Conservation (phyloP, 2,113 vertebrate genomes). For the Xyrauchen texanus region DNA sequence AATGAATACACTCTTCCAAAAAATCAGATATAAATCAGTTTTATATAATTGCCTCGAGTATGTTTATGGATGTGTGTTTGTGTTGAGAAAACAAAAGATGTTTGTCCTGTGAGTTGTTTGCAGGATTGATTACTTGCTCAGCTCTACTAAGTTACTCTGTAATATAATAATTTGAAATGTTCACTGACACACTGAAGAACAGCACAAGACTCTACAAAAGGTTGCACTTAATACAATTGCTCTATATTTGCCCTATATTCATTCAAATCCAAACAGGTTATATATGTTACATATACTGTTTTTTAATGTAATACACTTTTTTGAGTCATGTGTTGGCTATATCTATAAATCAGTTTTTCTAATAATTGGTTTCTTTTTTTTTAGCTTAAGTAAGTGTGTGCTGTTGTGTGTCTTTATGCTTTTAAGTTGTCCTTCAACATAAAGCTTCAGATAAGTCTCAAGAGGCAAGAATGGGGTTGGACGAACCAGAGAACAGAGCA, state of each 20-base stretch:
- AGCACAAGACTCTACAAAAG: background rate
- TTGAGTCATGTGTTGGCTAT: background rate
- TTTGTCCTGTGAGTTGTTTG: constrained; percentile 24
- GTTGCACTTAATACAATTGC: background rate
- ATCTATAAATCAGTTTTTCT: background rate
- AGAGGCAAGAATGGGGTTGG: background rate
- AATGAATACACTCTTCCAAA: constrained; percentile 63
- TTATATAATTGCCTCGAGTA: constrained; percentile 49
- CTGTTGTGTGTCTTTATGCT: background rate
- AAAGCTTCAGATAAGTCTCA: background rate
- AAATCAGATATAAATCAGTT: constrained; percentile 60
- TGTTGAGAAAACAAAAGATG: background rate
- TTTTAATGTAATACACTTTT: background rate
- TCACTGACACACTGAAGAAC: background rate
- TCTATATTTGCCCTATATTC: no score
- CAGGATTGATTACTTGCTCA: background rate
- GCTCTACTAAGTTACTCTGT: background rate
- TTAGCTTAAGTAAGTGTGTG: background rate
- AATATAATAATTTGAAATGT: background rate
- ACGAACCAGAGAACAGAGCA: background rate
- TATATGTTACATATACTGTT: background rate
- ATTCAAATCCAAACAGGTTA: background rate
- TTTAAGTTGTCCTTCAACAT: background rate
- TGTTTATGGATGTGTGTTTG: background rate
- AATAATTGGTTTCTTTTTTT: background rate